A percentile compares a stretch with the other conserved stretches of the same genome.
phyloP scores from a whole-genome alignment of 2,888 invertebrate genomes.

The Lasioglossum lativentre region DNA sequence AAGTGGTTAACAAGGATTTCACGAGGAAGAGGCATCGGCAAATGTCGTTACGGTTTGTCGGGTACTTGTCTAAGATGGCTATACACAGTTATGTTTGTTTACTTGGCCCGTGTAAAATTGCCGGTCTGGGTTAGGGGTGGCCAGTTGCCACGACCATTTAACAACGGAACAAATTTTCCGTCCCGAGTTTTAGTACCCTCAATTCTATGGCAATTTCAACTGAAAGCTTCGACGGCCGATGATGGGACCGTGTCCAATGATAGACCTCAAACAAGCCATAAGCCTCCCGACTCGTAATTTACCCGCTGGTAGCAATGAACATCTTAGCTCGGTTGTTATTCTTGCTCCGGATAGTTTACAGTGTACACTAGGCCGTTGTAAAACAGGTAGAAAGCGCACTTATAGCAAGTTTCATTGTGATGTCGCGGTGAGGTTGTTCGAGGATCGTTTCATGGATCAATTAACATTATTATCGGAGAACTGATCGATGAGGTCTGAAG shows the following conservation, averaged over 20 bases:
- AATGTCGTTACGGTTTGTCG: slow-evolving; percentile 6
- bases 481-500: neutral
- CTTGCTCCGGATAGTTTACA: neutral
- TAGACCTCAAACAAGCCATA: slow-evolving; percentile 2
- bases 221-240: neutral
- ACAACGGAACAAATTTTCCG: slow-evolving; percentile 28
- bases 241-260: slow-evolving; percentile 9
- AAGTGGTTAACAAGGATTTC: slow-evolving; percentile 34
- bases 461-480: neutral
- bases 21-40: neutral
- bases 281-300: slow-evolving; percentile 30
- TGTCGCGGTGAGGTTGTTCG: neutral
- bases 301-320: slow-evolving; percentile 35
- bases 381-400: neutral
- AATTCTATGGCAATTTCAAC: slow-evolving; percentile 36
- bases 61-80: neutral
- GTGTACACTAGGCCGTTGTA: neutral
- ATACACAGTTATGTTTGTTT: slow-evolving; percentile 40
- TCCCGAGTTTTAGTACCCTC: slow-evolving; percentile 36
- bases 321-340: slow-evolving; percentile 22
- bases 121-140: slow-evolving; percentile 4
- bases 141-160: slow-evolving; percentile 37
- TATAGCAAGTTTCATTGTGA: slow-evolving; percentile 29
- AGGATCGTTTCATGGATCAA: neutral
- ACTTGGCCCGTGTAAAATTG: slow-evolving; percentile 44